Evolutionary conservation across 2,888 invertebrate genomes (phyloP).

Genomic region (Lasioglossum figueresi): DNA sequence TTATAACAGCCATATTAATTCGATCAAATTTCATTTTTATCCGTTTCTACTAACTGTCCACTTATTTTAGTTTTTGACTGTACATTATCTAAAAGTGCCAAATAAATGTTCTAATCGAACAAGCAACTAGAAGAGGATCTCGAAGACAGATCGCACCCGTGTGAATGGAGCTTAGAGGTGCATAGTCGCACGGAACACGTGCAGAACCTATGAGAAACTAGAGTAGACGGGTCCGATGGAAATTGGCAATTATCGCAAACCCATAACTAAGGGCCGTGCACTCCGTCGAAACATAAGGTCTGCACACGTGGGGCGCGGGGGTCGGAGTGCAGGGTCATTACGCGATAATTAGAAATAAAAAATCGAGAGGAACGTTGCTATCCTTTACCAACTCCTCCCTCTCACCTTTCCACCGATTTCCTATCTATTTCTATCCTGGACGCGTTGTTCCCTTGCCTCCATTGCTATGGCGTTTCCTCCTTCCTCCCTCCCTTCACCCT

Average conservation of each 20-base stretch:
- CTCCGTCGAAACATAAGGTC: constrained; percentile 73
- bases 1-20: too few species aligned
- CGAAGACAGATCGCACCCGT: not conserved
- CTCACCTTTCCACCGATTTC: constrained; percentile 18
- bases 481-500: not conserved
- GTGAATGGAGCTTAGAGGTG: constrained; percentile 26
- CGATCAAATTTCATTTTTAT: too few species aligned
- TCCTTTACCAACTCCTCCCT: constrained; percentile 41
- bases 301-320: constrained; percentile 67
- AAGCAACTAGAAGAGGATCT: not conserved
- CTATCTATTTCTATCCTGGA: constrained; percentile 48
- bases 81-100: not conserved
- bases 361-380: constrained; percentile 64
- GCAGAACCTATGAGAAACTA: constrained; percentile 59
- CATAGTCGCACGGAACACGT: constrained; percentile 38
- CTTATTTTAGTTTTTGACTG: too few species aligned
- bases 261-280: constrained; percentile 74
- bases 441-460: constrained; percentile 15
- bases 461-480: constrained; percentile 15
- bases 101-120: not conserved
- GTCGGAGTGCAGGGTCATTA: constrained; percentile 73
- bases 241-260: constrained; percentile 81
- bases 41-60: too few species aligned
- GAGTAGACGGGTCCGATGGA: constrained; percentile 71
- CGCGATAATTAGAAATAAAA: constrained; percentile 79